Evolutionary conservation across 2,797 vertebrate genomes (phyloP).

Genomic region (Danio kyathit): DNA sequence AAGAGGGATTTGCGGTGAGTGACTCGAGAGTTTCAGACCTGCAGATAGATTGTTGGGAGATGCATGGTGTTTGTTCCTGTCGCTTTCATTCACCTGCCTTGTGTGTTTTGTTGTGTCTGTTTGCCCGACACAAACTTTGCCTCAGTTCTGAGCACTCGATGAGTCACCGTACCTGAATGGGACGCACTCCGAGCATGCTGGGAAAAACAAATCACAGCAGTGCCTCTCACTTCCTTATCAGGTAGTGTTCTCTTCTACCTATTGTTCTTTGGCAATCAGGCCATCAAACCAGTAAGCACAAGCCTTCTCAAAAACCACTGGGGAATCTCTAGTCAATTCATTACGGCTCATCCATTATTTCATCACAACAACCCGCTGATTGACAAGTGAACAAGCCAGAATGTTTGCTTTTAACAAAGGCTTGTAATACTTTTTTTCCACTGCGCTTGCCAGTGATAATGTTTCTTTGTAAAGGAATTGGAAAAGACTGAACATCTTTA

Average conservation of each 20-base stretch:
- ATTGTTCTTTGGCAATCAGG: conserved; percentile 58
- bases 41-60: conserved; percentile 29
- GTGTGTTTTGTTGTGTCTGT: conserved; percentile 67
- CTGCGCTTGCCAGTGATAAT: conserved; percentile 58
- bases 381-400: conserved; percentile 57
- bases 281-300: conserved; percentile 40
- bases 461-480: conserved; percentile 57
- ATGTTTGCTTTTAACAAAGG: conserved; percentile 51
- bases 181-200: conserved; percentile 29
- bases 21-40: conserved; percentile 32
- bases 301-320: conserved; percentile 19
- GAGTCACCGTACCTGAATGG: conserved; percentile 40
- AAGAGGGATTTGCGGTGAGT: conserved; percentile 41
- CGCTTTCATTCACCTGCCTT: conserved; percentile 43
- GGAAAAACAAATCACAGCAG: conserved; percentile 49
- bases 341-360: conserved; percentile 42
- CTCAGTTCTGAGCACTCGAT: conserved; percentile 46
- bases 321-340: conserved; percentile 33
- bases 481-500: conserved; percentile 43
- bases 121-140: conserved; percentile 59
- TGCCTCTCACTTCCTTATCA: conserved; percentile 51
- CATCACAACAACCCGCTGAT: conserved; percentile 34
- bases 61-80: conserved; percentile 31
- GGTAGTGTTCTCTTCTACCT: conserved; percentile 47
- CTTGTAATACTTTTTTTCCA: conserved; percentile 63